Base-by-base conservation (phyloP, 1,140 invertebrate genomes). In the Platorchestia sp. region DNA sequence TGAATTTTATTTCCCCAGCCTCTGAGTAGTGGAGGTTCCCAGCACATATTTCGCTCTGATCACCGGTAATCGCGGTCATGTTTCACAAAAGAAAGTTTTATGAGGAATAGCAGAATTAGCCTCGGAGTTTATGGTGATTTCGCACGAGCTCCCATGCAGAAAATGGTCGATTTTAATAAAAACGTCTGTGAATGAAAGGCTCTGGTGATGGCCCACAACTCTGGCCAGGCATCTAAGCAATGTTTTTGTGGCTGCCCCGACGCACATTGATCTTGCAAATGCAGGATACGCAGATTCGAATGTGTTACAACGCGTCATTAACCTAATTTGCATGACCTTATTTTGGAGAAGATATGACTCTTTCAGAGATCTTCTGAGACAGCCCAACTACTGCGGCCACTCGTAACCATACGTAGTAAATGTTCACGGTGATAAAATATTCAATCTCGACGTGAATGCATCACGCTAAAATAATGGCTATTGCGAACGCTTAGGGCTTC, bases 51-150 rank as follows among this genome's bases (percentile, higher is more conserved):
- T 93, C 45, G 45, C 44, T 93, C 45, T 93, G 91, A 93, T 93
- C 43, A 93, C 36, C 36, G 91, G 91, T n/a, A 93, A 93, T 93
- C 91, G 43, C 45, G 45, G 91, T 47, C 91, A 47, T 93, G 91
- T 93, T 47, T 93, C 91, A 93, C 91, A 93, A 93, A 93, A 44
- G 91, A 93, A 93, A 93, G 91, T 93, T 45, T 93, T 93, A 93
- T 47, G 91, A 45, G 91, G 91, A 47, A 93, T 45, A 19, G 43
- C 91, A 93, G 45, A 93, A 93, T 93, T 93, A 93, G 45, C 41
- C 43, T 40, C 45, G 43, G 43, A 45, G 41, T 45, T 93, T 93
- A 93, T 93, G 91, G 91, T 93, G 43, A 93, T 93, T 93, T 93
- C 45, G 91, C 91, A 93, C 91, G 91, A 93, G 91, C 91, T 47